A percentile compares a stretch with the other conserved stretches of the same genome.
phyloP scores from a whole-genome alignment of 2,888 invertebrate genomes.

The Sericinus montela region DNA sequence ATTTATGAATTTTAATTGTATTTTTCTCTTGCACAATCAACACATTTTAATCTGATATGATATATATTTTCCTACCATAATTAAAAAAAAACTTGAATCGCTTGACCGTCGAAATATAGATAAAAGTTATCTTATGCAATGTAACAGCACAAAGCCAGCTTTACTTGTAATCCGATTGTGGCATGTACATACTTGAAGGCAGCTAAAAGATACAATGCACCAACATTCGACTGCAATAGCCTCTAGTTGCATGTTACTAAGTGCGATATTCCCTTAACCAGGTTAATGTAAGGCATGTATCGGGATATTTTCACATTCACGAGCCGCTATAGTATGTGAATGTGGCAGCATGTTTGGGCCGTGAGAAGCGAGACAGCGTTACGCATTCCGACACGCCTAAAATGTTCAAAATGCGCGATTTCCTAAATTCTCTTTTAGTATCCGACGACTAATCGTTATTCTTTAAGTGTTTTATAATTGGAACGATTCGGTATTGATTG shows the following conservation, averaged over 20 bases:
- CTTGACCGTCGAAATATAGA: constrained; percentile 10
- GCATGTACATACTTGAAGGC: constrained; percentile 25
- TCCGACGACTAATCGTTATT: constrained; percentile 13
- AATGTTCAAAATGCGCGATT: constrained; percentile 29
- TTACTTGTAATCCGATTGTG: constrained; percentile 40
- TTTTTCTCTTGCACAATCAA: too few relatives aligned
- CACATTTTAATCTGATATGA: too few relatives aligned
- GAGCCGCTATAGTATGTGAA: constrained; percentile 42
- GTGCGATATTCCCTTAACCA: background rate
- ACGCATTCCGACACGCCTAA: constrained; percentile 24
- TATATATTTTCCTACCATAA: too few relatives aligned
- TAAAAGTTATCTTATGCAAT: constrained; percentile 17
- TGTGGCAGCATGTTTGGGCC: constrained; percentile 42
- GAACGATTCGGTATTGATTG: constrained; percentile 1
- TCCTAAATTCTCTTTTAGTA: constrained; percentile 9
- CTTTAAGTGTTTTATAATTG: constrained; percentile 14
- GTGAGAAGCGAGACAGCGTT: constrained; percentile 46
- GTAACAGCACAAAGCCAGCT: constrained; percentile 32
- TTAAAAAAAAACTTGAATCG: constrained; percentile 2
- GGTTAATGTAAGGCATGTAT: constrained; percentile 36
- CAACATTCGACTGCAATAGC: background rate
- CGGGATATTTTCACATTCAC: constrained; percentile 60
- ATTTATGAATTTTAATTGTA: too few relatives aligned
- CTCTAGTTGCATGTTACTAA: background rate
- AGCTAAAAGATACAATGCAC: background rate